phyloP scores from a whole-genome alignment of 2,888 invertebrate species.

The Crematogaster levior region DNA sequence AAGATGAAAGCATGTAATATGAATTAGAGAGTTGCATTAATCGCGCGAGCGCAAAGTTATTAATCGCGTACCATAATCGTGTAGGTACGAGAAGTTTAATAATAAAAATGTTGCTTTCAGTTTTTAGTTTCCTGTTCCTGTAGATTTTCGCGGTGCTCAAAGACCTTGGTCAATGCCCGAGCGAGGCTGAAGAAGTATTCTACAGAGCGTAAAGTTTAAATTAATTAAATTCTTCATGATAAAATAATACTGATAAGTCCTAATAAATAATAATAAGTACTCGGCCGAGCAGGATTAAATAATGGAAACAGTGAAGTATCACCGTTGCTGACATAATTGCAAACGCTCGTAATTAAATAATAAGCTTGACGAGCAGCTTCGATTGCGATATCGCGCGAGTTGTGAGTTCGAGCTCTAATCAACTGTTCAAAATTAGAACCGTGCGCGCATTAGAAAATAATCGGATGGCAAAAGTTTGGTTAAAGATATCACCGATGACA shows the following conservation, averaged over 20 bases:
- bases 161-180: constrained; percentile 43
- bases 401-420: not conserved
- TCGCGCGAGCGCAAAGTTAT: not conserved
- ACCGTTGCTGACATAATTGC: constrained; percentile 13
- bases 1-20: constrained; percentile 9
- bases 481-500: constrained; percentile 25
- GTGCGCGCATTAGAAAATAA: constrained; percentile 59
- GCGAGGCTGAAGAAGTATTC: constrained; percentile 9
- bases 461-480: constrained; percentile 36
- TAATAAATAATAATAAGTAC: constrained; percentile 36
- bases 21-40: not conserved
- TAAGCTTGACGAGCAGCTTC: not conserved
- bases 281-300: not conserved
- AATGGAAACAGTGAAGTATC: not conserved
- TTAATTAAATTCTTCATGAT: constrained; percentile 41
- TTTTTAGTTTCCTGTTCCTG: constrained; percentile 14
- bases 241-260: constrained; percentile 25
- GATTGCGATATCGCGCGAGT: not conserved
- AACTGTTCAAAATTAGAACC: constrained; percentile 32
- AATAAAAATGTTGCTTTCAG: constrained; percentile 15
- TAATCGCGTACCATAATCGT: not conserved
- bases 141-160: constrained; percentile 13
- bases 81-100: not conserved
- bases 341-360: constrained; percentile 12
- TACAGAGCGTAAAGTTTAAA: constrained; percentile 44